These are phyloP conservation scores for Hemistola chrysoprasaria DNA, from an alignment of 2,888 invertebrate species.

Conservation along the genomic window DNA sequence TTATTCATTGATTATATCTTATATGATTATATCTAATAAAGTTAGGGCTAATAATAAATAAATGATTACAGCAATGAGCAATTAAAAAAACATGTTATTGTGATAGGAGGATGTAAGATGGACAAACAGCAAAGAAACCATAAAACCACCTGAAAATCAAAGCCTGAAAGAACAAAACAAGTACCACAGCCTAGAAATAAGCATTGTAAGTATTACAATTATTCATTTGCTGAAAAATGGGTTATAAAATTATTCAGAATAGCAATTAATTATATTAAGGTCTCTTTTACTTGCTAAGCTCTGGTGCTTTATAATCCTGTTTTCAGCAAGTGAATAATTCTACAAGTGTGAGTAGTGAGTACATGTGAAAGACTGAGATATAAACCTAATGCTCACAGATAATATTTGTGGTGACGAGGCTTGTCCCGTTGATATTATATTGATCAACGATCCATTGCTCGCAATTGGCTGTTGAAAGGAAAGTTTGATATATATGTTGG, in stretches of 20 bases:
- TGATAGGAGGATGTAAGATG: conserved; percentile 4
- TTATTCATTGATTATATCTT: no score
- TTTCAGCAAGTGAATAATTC: no score
- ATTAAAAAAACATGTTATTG: not conserved
- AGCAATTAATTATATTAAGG: no score
- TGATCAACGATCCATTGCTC: conserved; percentile 77
- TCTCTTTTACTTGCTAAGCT: no score
- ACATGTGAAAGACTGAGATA: conserved; percentile 6
- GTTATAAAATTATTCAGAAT: no score
- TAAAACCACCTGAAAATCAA: conserved; percentile 25
- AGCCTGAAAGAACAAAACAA: conserved; percentile 34
- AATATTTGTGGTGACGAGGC: conserved; percentile 73
- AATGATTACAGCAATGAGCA: no score
- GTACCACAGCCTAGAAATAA: conserved; percentile 35
- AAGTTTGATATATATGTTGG: no score
- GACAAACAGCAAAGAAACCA: conserved; percentile 26
- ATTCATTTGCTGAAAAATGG: no score
- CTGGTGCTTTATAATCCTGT: no score
- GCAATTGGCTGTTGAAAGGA: conserved; percentile 69
- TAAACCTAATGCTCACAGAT: conserved; percentile 64
- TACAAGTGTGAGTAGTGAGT: no score
- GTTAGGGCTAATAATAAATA: no score
- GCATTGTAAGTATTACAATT: conserved; percentile 26
- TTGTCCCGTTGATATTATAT: conserved; percentile 78
- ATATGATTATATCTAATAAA: no score